Evolutionary conservation across 2,888 invertebrate genomes (phyloP).

Genomic region (Andrena bicolor): DNA sequence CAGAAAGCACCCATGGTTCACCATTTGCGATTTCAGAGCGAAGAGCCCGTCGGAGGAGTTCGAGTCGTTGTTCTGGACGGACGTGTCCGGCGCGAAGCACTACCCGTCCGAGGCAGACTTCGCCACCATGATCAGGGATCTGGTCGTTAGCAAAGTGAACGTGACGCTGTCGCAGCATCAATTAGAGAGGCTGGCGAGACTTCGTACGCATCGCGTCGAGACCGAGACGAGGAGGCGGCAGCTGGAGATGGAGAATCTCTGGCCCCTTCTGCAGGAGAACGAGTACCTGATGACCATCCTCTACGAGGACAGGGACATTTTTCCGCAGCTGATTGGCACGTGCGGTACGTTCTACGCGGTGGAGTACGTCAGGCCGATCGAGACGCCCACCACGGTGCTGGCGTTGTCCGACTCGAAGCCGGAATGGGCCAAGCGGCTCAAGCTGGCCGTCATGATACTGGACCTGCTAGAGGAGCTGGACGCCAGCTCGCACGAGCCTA

Average conservation of each 20-base stretch:
- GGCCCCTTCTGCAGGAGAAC: slow-evolving; percentile 88
- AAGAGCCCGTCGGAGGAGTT: slow-evolving; percentile 83
- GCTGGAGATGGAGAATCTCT: slow-evolving; percentile 88
- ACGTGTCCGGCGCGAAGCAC: slow-evolving; percentile 84
- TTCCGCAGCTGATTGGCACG: slow-evolving; percentile 88
- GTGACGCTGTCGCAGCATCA: slow-evolving; percentile 86
- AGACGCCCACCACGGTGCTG: slow-evolving; percentile 86
- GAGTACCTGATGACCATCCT: slow-evolving; percentile 88
- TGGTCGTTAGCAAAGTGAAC: slow-evolving; percentile 87
- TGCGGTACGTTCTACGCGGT: slow-evolving; percentile 90
- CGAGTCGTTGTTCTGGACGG: slow-evolving; percentile 85
- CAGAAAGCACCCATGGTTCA: too few species aligned
- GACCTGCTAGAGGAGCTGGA: slow-evolving; percentile 88
- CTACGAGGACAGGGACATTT: slow-evolving; percentile 87
- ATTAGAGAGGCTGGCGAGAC: slow-evolving; percentile 85
- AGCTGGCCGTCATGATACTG: slow-evolving; percentile 87
- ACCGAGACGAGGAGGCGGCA: slow-evolving; percentile 82
- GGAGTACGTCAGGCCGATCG: slow-evolving; percentile 88
- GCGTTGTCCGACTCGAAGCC: slow-evolving; percentile 86
- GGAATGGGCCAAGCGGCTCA: slow-evolving; percentile 87
- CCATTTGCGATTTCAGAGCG: slow-evolving; percentile 63
- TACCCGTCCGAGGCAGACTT: slow-evolving; percentile 87
- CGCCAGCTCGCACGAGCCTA: slow-evolving; percentile 87
- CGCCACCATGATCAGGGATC: slow-evolving; percentile 85
- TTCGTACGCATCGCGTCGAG: slow-evolving; percentile 85